Percentiles rank a stretch among this genome's conserved stretches.
Conservation (phyloP, 2,113 vertebrate genomes). For the Addax nasomaculatus region DNA sequence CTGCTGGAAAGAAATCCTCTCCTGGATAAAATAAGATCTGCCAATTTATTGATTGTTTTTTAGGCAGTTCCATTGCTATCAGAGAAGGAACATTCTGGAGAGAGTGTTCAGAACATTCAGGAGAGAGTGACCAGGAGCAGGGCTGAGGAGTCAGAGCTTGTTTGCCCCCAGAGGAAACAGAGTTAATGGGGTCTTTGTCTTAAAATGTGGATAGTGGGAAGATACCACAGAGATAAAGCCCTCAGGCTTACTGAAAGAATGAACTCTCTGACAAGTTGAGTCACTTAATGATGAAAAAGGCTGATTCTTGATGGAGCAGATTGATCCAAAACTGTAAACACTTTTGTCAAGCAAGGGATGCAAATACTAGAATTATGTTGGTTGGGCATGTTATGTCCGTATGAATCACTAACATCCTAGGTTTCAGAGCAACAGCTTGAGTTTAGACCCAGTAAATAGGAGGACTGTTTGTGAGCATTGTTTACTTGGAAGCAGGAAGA, state of each 20-base stretch:
- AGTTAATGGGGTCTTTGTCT: neutral
- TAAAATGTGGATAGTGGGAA: neutral
- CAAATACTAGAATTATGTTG: neutral
- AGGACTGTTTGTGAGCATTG: neutral
- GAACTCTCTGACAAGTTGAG: neutral
- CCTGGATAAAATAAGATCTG: neutral
- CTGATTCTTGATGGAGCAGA: neutral
- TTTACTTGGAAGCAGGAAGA: neutral
- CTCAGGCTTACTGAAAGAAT: neutral
- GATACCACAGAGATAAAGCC: neutral
- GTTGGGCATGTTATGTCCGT: neutral
- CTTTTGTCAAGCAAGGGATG: neutral
- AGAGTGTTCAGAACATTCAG: neutral
- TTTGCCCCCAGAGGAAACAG: neutral
- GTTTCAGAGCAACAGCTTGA: neutral
- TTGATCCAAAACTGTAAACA: neutral
- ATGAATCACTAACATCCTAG: neutral
- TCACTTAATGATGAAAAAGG: neutral
- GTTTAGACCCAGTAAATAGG: neutral
- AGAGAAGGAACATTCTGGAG: neutral
- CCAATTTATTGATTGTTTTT: neutral
- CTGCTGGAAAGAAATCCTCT: neutral
- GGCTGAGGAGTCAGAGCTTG: neutral
- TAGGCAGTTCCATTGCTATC: neutral
- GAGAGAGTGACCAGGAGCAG: neutral